phyloP scores from a whole-genome alignment of 2,797 vertebrate genomes.

The Galaxias olidus region DNA sequence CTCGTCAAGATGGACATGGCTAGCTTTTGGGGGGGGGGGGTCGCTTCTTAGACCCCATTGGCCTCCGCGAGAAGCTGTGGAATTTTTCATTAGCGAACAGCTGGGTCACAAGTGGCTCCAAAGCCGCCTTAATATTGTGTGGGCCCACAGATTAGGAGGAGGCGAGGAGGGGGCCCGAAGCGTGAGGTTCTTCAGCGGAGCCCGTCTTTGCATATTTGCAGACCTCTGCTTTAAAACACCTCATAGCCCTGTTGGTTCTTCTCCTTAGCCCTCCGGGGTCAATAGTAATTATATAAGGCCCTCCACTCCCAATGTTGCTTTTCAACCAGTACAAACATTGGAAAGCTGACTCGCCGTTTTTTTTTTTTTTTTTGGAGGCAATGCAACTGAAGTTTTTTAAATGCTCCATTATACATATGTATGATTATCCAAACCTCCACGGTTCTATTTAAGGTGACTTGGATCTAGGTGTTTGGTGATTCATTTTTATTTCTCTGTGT shows the following conservation, averaged over 20 bases:
- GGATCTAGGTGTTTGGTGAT: constrained; percentile 2
- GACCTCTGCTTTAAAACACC: constrained; percentile 84
- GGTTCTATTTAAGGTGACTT: not conserved
- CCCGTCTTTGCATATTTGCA: constrained; percentile 89
- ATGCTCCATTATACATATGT: too few species aligned
- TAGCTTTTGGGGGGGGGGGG: constrained; percentile 67
- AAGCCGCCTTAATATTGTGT: constrained; percentile 97
- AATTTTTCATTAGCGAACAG: constrained; percentile 99
- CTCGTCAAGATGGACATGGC: constrained; percentile 89
- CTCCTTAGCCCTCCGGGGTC: constrained; percentile 78
- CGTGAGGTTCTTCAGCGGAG: constrained; percentile 83
- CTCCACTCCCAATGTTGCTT: constrained; percentile 78
- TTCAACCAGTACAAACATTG: constrained; percentile 71
- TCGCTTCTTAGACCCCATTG: constrained; percentile 76
- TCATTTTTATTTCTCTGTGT: not conserved
- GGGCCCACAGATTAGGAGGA: constrained; percentile 84
- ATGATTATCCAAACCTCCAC: too few species aligned
- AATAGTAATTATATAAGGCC: constrained; percentile 79
- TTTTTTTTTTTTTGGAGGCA: constrained; percentile 58
- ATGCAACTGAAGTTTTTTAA: constrained; percentile 30
- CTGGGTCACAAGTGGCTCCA: constrained; percentile 95
- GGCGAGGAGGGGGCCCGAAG: constrained; percentile 83
- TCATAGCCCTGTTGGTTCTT: constrained; percentile 85
- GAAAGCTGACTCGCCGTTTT: constrained; percentile 50
- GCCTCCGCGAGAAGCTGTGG: constrained; percentile 88